A percentile compares a stretch with the other conserved stretches of the same genome.
These are phyloP conservation scores for Halcyon malimbica DNA, from an alignment of 2,113 vertebrate genomes.

Conservation along the genomic window DNA sequence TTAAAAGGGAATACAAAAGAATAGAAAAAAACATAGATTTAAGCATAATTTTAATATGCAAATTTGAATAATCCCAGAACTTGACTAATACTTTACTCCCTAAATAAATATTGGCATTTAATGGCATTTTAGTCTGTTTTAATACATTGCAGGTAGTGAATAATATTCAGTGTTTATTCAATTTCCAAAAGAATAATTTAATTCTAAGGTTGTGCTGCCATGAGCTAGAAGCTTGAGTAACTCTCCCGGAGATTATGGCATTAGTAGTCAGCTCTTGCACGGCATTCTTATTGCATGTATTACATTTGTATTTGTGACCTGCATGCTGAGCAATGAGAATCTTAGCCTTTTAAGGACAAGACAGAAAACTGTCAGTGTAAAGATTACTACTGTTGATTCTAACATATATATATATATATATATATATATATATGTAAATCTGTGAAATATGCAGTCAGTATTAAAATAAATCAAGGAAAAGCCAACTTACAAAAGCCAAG, in stretches of 20 bases:
- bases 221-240: background rate
- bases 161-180: background rate
- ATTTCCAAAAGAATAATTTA: slow-evolving; percentile 12
- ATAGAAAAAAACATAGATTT: background rate
- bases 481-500: background rate
- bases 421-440: background rate
- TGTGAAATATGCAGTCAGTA: background rate
- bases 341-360: background rate
- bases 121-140: background rate
- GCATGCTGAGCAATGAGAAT: background rate
- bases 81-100: background rate
- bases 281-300: background rate
- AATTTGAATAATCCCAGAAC: background rate
- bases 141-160: background rate
- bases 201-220: background rate
- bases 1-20: background rate
- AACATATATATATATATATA: background rate
- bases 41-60: background rate
- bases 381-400: background rate
- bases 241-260: background rate
- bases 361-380: background rate
- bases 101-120: background rate
- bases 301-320: background rate
- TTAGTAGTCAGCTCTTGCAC: background rate
- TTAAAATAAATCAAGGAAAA: background rate